phyloP scores from a whole-genome alignment of 1,140 invertebrate species.

The Lordiphosa collinella region DNA sequence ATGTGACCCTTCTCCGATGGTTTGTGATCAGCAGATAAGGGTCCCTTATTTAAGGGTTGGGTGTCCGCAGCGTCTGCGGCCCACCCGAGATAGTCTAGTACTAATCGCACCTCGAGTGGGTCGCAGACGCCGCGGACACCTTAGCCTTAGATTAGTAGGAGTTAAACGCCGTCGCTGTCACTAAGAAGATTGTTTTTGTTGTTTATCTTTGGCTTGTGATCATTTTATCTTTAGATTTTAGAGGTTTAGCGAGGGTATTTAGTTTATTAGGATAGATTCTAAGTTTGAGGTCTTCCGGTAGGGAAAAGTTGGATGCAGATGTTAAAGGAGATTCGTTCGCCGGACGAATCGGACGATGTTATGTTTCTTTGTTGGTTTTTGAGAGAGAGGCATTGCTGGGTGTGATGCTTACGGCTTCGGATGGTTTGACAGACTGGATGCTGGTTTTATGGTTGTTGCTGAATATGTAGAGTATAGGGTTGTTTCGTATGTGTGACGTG shows the following conservation, averaged over 20 bases:
- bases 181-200: too few species aligned
- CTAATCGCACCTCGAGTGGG: too few species aligned
- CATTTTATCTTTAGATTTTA: conserved; percentile 10
- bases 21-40: too few species aligned
- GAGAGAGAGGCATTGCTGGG: not conserved
- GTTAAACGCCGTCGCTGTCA: too few species aligned
- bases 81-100: too few species aligned
- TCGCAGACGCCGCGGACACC: too few species aligned
- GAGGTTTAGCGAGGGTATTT: conserved; percentile 7
- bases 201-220: not conserved
- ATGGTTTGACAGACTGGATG: not conserved
- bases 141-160: too few species aligned
- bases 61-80: too few species aligned
- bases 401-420: conserved; percentile 1
- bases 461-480: not conserved
- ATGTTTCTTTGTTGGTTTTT: not conserved
- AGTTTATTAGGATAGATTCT: not conserved
- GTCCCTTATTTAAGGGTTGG: too few species aligned
- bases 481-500: too few species aligned
- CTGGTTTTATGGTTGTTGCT: not conserved
- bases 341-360: conserved; percentile 1
- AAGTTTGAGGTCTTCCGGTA: not conserved
- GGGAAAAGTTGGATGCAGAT: not conserved
- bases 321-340: not conserved
- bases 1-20: too few species aligned